Conservation (phyloP, 2,888 invertebrate species). For the Brassicogethes aeneus region DNA sequence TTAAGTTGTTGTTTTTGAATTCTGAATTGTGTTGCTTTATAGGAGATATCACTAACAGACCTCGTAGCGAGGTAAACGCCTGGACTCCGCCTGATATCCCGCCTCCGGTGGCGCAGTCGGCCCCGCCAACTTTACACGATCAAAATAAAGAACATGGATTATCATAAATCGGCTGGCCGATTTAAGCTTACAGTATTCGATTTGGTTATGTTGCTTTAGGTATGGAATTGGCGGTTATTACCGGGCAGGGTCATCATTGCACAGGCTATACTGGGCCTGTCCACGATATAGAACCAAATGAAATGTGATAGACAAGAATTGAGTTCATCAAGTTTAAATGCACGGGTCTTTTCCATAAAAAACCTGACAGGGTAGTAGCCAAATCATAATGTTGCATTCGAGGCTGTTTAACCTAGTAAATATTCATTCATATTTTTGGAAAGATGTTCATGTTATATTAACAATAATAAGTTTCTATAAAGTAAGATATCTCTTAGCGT, state of each 20-base stretch:
- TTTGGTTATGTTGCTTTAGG: slow-evolving; percentile 41
- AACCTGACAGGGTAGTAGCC: slow-evolving; percentile 30
- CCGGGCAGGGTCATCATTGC: slow-evolving; percentile 35
- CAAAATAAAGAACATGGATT: slow-evolving; percentile 48
- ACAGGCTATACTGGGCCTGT: slow-evolving; percentile 25
- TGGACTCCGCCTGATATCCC: slow-evolving; percentile 57
- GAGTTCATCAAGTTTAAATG: not conserved
- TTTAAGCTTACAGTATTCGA: slow-evolving; percentile 39
- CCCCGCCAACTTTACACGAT: slow-evolving; percentile 55
- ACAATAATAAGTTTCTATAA: not conserved
- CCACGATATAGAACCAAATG: not conserved
- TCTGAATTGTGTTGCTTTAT: no score
- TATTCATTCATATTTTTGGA: not conserved
- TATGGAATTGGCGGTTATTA: slow-evolving; percentile 39
- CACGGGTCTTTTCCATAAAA: no score
- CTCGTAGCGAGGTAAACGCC: slow-evolving; percentile 81
- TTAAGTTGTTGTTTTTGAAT: no score
- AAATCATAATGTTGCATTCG: slow-evolving; percentile 13
- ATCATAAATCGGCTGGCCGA: slow-evolving; percentile 35
- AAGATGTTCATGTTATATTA: not conserved
- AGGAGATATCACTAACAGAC: slow-evolving; percentile 75
- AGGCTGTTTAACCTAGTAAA: not conserved
- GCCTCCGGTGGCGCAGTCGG: slow-evolving; percentile 57
- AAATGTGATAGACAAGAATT: not conserved
- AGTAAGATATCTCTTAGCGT: not conserved